phyloP scores from a whole-genome alignment of 2,113 vertebrate genomes.

The Rattus rattus region DNA sequence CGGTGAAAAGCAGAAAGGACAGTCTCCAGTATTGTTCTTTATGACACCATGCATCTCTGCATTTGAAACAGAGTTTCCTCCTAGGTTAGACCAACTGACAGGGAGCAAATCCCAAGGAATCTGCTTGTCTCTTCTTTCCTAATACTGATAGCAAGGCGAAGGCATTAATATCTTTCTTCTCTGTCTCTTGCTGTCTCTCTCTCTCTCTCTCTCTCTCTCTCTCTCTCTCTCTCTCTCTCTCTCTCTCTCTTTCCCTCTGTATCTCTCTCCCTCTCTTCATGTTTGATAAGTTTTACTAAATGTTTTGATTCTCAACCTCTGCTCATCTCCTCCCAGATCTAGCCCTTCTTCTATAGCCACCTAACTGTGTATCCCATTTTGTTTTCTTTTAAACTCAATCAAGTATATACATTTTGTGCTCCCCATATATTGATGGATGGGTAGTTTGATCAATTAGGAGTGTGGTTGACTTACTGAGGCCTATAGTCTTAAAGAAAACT shows the following conservation, averaged over 20 bases:
- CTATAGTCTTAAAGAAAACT: not conserved
- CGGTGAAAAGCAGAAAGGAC: not conserved
- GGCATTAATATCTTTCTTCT: not conserved
- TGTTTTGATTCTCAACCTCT: not conserved
- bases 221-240: not conserved
- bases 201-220: not conserved
- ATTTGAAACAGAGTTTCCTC: no score
- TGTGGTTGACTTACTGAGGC: not conserved
- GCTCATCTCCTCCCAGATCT: not conserved
- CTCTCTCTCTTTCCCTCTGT: not conserved
- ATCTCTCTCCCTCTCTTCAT: not conserved
- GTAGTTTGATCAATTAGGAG: not conserved
- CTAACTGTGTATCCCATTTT: not conserved
- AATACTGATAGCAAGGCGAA: not conserved
- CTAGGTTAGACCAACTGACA: no score
- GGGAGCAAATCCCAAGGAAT: not conserved
- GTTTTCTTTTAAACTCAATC: not conserved
- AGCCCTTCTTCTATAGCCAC: not conserved
- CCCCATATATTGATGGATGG: not conserved
- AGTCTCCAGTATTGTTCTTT: not conserved
- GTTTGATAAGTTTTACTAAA: not conserved
- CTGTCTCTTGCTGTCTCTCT: not conserved
- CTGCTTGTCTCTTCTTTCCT: not conserved
- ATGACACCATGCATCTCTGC: not conserved
- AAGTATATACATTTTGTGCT: not conserved